A percentile compares a stretch with the other conserved stretches of the same genome.
Conservation (phyloP, 2,888 invertebrate species). For the Villa cingulata region DNA sequence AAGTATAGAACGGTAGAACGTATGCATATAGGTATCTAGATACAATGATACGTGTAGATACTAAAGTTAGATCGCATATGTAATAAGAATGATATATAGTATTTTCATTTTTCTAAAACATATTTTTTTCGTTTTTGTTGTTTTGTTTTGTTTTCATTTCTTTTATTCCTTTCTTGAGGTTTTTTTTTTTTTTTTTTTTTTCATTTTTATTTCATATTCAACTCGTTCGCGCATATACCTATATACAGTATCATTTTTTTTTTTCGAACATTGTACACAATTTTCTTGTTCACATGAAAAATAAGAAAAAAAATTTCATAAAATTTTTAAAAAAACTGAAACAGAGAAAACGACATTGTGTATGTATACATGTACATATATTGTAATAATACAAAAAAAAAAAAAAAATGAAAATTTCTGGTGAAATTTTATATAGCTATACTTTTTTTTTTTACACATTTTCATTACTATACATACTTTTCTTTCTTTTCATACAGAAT, state of each 20-base stretch:
- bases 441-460: neutral
- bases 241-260: neutral
- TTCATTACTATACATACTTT: neutral
- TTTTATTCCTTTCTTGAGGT: conserved; percentile 2
- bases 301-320: neutral
- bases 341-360: neutral
- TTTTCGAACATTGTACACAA: no score
- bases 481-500: neutral
- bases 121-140: no score
- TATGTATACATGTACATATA: no score
- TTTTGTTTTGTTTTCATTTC: no score
- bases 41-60: no score
- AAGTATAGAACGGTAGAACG: no score
- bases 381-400: neutral
- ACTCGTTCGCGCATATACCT: neutral
- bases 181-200: neutral
- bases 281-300: neutral
- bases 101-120: no score
- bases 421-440: no score
- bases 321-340: neutral
- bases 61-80: conserved; percentile 1
- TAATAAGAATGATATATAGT: no score
- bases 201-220: neutral
- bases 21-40: no score
- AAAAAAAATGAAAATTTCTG: conserved; percentile 3